phyloP scores from a whole-genome alignment of 1,140 invertebrate genomes.

The Harpegnathos saltator region DNA sequence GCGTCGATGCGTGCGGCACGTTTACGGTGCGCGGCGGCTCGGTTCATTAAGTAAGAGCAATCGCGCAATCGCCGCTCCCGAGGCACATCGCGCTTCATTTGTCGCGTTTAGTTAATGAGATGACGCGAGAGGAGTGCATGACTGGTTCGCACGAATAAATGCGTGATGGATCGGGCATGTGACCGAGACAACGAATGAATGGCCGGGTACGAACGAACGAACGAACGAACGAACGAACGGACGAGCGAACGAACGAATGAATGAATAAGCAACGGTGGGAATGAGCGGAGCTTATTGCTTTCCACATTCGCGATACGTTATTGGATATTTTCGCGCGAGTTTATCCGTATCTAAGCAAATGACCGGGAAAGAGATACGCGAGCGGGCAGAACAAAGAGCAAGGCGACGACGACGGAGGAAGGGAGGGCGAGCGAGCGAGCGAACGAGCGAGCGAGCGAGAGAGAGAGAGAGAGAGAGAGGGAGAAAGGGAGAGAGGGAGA shows the following conservation, averaged over 20 bases:
- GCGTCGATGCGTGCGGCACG: too few relatives aligned
- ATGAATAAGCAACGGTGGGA: constrained; percentile 40
- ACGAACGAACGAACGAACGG: too few relatives aligned
- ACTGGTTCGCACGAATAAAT: constrained; percentile 39
- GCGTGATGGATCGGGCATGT: constrained; percentile 18
- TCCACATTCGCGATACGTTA: constrained; percentile 8
- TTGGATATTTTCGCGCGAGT: constrained; percentile 8
- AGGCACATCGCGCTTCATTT: background rate
- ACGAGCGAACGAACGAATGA: too few relatives aligned
- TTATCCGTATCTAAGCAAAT: background rate
- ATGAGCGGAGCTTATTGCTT: constrained; percentile 22
- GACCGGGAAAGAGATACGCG: background rate
- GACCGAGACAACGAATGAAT: constrained; percentile 51
- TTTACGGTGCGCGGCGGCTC: too few relatives aligned
- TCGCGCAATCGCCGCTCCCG: too few relatives aligned
- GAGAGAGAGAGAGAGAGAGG: too few relatives aligned
- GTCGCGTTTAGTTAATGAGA: constrained; percentile 26
- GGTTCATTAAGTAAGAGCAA: background rate
- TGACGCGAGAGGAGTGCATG: constrained; percentile 25
- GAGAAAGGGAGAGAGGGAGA: background rate
- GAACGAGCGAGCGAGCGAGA: background rate
- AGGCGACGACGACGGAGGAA: background rate
- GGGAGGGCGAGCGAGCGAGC: background rate
- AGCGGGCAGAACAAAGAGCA: background rate
- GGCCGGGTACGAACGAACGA: constrained; percentile 24